Evolutionary conservation across 1,140 invertebrate genomes (phyloP).

Genomic region (Drosophila burlai): DNA sequence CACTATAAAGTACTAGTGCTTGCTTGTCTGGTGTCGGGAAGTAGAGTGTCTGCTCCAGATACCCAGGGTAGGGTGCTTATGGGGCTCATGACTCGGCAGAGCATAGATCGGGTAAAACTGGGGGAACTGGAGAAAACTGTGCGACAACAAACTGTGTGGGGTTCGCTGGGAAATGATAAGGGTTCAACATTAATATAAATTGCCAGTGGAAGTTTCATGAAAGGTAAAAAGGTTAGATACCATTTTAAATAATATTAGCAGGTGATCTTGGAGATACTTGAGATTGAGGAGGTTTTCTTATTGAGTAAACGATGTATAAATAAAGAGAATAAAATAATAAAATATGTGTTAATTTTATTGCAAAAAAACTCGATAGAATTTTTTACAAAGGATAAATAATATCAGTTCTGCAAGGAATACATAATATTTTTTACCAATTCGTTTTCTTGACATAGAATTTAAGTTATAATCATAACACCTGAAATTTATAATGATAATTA

Average conservation of each 20-base stretch:
- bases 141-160: not conserved
- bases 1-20: not conserved
- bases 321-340: not conserved
- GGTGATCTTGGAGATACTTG: not conserved
- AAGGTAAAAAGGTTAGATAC: not conserved
- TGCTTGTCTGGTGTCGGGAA: conserved; percentile 12
- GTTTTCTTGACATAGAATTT: too few relatives aligned
- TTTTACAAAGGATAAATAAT: not conserved
- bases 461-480: too few relatives aligned
- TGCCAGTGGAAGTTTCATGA: too few relatives aligned
- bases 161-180: not conserved
- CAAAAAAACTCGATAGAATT: not conserved
- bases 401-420: too few relatives aligned
- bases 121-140: not conserved
- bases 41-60: conserved; percentile 27
- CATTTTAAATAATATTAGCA: not conserved
- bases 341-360: not conserved
- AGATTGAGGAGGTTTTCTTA: not conserved
- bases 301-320: not conserved
- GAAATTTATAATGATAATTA: too few relatives aligned
- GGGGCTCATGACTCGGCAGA: conserved; percentile 21
- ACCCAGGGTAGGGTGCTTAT: conserved; percentile 17
- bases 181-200: not conserved
- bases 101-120: conserved; percentile 12
- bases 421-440: too few relatives aligned